These are phyloP conservation scores for Craseonycteris thonglongyai DNA, from an alignment of 2,113 vertebrate genomes.

Conservation along the genomic window DNA sequence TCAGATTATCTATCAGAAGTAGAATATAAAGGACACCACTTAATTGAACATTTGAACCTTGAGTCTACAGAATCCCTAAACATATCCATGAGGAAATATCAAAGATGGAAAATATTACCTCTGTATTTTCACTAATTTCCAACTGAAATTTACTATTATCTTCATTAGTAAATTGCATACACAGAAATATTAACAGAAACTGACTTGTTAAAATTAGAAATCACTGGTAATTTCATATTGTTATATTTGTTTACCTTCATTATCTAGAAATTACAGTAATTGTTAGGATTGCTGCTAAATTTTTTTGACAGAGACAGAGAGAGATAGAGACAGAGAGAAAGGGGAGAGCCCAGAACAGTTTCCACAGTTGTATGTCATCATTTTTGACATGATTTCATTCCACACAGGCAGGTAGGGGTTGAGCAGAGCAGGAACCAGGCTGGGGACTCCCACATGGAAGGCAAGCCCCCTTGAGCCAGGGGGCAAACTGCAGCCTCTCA, in stretches of 20 bases:
- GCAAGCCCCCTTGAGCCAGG: too few relatives aligned
- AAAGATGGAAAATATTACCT: not conserved
- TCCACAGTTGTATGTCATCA: too few relatives aligned
- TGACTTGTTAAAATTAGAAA: not conserved
- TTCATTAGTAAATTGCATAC: not conserved
- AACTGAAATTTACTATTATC: not conserved
- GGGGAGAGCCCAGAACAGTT: too few relatives aligned
- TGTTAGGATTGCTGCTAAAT: not conserved
- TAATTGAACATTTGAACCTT: not conserved
- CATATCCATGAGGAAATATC: not conserved
- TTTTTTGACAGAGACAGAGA: too few relatives aligned
- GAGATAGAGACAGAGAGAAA: too few relatives aligned
- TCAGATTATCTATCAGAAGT: not conserved
- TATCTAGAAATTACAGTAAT: not conserved
- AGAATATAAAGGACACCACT: not conserved
- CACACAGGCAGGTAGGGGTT: too few relatives aligned
- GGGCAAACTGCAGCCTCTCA: too few relatives aligned
- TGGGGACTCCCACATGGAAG: too few relatives aligned
- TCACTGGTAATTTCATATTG: not conserved
- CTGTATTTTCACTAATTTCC: not conserved
- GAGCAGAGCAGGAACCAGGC: too few relatives aligned
- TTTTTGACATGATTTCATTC: too few relatives aligned
- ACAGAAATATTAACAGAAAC: not conserved
- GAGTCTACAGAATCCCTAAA: not conserved
- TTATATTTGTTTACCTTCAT: not conserved